phyloP scores from a whole-genome alignment of 2,113 vertebrate species.

The Oostethus manadensis region DNA sequence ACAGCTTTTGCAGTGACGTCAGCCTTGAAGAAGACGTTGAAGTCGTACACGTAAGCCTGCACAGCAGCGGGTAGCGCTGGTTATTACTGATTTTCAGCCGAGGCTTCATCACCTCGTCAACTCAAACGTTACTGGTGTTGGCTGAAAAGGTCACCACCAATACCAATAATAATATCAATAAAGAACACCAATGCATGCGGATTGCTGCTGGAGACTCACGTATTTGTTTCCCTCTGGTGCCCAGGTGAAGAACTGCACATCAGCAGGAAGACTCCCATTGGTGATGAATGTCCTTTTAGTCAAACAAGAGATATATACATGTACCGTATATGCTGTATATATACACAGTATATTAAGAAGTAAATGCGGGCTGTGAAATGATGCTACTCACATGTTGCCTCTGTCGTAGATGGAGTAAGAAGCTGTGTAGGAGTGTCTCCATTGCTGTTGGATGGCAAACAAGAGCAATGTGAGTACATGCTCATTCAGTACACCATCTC shows the following conservation, averaged over 20 bases:
- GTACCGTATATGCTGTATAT: too few relatives aligned
- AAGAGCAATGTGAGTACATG: background rate
- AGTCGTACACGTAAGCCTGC: conserved; percentile 85
- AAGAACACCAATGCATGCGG: too few relatives aligned
- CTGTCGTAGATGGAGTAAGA: conserved; percentile 86
- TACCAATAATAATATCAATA: too few relatives aligned
- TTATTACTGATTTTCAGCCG: too few relatives aligned
- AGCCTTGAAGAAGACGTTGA: conserved; percentile 83
- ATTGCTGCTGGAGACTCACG: conserved; percentile 72
- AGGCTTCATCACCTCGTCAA: too few relatives aligned
- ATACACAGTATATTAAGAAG: background rate
- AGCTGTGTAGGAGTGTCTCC: conserved; percentile 90
- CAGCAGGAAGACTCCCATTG: conserved; percentile 74
- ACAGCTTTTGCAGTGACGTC: conserved; percentile 67
- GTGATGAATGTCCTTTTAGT: conserved; percentile 76
- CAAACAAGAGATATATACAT: too few relatives aligned
- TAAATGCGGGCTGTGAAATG: too few relatives aligned
- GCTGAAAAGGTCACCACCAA: too few relatives aligned
- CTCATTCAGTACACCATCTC: too few relatives aligned
- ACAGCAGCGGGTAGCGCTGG: background rate
- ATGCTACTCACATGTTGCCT: conserved; percentile 74
- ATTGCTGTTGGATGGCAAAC: conserved; percentile 75
- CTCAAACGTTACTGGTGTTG: too few relatives aligned
- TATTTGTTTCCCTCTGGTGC: conserved; percentile 83
- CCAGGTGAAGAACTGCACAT: conserved; percentile 84